These are phyloP conservation scores for Myrmophylax atrothorax DNA, from an alignment of 2,113 vertebrate genomes.

Conservation along the genomic window DNA sequence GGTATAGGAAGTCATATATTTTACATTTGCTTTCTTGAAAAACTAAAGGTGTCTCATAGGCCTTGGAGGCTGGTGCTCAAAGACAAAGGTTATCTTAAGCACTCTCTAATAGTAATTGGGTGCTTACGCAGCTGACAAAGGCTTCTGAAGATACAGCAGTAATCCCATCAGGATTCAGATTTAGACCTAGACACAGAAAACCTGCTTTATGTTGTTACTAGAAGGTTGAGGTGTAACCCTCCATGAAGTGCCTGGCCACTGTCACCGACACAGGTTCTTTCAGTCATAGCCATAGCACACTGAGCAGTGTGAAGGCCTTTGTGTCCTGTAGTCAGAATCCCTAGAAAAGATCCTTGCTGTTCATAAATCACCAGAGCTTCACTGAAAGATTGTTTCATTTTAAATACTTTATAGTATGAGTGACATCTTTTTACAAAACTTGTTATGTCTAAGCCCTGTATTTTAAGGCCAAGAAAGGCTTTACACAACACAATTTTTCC, in stretches of 20 bases:
- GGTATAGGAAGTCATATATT: neutral
- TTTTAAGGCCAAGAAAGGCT: neutral
- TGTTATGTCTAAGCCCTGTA: neutral
- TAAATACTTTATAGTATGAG: neutral
- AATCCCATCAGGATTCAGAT: neutral
- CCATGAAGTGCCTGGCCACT: neutral
- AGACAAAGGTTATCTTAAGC: neutral
- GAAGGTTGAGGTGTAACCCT: neutral
- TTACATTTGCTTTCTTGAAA: neutral
- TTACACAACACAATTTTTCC: neutral
- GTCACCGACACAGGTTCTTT: neutral
- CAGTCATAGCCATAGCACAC: rapidly evolving
- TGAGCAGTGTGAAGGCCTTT: neutral
- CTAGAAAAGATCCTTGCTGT: neutral
- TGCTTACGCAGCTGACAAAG: neutral
- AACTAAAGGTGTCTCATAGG: neutral
- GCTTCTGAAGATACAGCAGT: neutral
- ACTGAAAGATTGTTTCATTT: neutral
- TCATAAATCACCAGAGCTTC: neutral
- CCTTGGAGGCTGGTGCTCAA: neutral
- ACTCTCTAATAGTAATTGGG: neutral
- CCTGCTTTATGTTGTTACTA: neutral
- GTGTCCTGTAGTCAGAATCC: neutral
- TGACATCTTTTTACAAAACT: neutral
- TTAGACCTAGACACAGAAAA: neutral